Percentiles rank a stretch among this genome's conserved stretches.
phyloP scores from a whole-genome alignment of 1,140 invertebrate species.

The Hyles vespertilio region DNA sequence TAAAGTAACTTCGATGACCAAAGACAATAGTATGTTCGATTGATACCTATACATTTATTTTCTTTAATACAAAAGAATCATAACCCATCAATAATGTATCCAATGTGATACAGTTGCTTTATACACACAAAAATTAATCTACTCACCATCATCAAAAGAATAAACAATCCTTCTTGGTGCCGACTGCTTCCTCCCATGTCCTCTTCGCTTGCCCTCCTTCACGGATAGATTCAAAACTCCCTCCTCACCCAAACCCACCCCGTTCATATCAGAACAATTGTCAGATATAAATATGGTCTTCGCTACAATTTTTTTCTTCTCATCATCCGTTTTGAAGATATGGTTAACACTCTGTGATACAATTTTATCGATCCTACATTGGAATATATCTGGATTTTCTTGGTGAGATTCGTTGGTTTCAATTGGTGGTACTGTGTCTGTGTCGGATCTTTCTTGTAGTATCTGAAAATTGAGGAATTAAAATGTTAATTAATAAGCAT shows the following conservation, averaged over 20 bases:
- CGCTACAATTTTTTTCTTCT: conserved; percentile 47
- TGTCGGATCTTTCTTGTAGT: conserved; percentile 44
- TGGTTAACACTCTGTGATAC: conserved; percentile 62
- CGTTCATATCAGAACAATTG: conserved; percentile 17
- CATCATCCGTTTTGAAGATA: conserved; percentile 43
- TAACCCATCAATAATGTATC: no score
- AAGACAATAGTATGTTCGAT: no score
- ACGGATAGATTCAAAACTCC: conserved; percentile 57
- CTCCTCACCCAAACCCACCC: conserved; percentile 17
- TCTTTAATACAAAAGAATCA: no score
- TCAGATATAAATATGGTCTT: conserved; percentile 57
- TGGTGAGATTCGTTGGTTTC: conserved; percentile 36
- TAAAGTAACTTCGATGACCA: no score
- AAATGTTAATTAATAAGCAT: no score
- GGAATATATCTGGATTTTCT: conserved; percentile 43
- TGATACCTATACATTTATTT: no score
- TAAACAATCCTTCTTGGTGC: conserved; percentile 52
- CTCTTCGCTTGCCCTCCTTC: conserved; percentile 42
- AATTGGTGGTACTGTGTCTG: conserved; percentile 41
- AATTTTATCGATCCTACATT: conserved; percentile 56
- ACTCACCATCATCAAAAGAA: conserved; percentile 42
- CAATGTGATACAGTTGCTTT: no score
- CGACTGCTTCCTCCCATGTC: conserved; percentile 59
- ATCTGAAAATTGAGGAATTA: conserved; percentile 35
- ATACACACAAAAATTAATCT: not conserved